These are phyloP conservation scores for Bombus polaris DNA, from an alignment of 1,140 invertebrate genomes.

Conservation along the genomic window DNA sequence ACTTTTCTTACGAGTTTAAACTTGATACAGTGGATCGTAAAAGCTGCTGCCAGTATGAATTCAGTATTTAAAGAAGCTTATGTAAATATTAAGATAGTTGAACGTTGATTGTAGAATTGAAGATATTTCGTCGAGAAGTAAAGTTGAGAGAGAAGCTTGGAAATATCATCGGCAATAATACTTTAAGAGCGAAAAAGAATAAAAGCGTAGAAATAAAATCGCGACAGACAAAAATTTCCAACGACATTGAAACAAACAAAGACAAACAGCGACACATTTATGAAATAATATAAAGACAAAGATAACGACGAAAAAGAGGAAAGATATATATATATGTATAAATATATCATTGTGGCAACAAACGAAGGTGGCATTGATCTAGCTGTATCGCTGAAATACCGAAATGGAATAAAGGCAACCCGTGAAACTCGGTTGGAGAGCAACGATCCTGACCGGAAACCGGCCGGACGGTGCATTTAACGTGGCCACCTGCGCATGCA, in stretches of 20 bases:
- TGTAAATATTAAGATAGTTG: background rate
- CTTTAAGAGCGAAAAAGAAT: too few species aligned
- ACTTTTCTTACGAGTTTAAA: background rate
- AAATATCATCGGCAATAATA: background rate
- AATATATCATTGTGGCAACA: too few species aligned
- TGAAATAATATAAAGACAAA: too few species aligned
- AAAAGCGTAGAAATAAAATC: too few species aligned
- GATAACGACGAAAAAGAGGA: too few species aligned
- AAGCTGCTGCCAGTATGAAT: background rate
- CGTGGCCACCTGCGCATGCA: conserved; percentile 23
- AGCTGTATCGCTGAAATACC: too few species aligned
- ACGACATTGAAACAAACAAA: too few species aligned
- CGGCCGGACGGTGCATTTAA: background rate
- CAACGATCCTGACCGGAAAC: conserved; percentile 1
- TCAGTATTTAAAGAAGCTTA: background rate
- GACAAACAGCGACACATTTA: too few species aligned
- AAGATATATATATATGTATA: too few species aligned
- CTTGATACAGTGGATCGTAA: background rate
- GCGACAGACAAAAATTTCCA: too few species aligned
- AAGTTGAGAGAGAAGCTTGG: background rate
- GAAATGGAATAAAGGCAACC: too few species aligned
- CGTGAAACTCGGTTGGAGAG: background rate
- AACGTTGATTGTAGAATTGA: background rate
- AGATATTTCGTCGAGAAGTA: background rate
- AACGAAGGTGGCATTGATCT: too few species aligned